Evolutionary conservation across 2,113 vertebrate species (phyloP), one percentile per base, ranked within the genome.

Genomic region (Cygnus atratus): DNA sequence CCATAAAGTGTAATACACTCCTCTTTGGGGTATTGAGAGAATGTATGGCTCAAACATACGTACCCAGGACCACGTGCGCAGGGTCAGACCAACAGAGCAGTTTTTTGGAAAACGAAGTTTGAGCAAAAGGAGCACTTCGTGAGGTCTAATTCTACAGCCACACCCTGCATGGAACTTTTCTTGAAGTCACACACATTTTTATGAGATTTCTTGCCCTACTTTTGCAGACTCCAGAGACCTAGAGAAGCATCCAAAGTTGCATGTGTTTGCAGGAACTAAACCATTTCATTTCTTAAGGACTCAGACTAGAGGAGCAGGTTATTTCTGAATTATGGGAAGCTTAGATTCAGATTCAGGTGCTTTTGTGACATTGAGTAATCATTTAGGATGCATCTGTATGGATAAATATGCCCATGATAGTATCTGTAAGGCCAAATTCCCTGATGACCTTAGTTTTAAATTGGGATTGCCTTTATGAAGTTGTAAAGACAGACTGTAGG

Each of bases 151-250:
- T 83, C 62, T 70, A 61, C 80, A 88, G 71, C 78, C 78, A 85
- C 78, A 52, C 46, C 81, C 7, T 4, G 33, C 31, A 33, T 37
- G 26, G 74, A 81, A 29, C 39, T 78, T 41, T 48, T 33, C 61
- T 89, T 92, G 57, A 91, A 81, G 71, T 91, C 74, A 63, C n/a
- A 13, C 39, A 62, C 18, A 31, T 85, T 83, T 90, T 85, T 39
- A 52, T 89, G 75, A 54, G 54, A 52, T 80, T 76, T 90, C 41
- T 86, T 93, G 71, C 72, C 50, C 43, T 88, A 28, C 48, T 85
- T 95, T 85, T 93, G 54, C 39, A 83, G 73, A 63, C 66, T 91
- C 13, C 55, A 22, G 58, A 90, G 75, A 62, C 43, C 24, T 66
- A 71, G 62, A 83, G 39, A 85, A 75, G 25, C 39, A 83, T 90